Percentiles rank a stretch among this genome's conserved stretches.
Evolutionary conservation across 2,113 vertebrate species (phyloP).

Genomic region (Alosa alosa): DNA sequence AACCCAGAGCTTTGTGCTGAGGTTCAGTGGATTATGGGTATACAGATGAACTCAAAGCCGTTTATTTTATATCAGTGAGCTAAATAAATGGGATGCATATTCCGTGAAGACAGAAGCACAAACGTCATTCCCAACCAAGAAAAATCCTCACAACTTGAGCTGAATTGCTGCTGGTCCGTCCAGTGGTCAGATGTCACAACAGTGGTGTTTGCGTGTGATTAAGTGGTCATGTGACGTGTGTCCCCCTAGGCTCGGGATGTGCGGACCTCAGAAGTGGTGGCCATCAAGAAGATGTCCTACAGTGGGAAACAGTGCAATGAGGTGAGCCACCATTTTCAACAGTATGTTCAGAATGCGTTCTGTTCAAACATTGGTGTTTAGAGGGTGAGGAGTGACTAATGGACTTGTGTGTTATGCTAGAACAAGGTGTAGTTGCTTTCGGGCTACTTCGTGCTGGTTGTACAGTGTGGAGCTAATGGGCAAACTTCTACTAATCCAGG

Average conservation of each 20-base stretch:
- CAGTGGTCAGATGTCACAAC: too few species aligned
- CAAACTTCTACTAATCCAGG: background rate
- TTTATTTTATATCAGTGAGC: background rate
- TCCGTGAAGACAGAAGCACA: too few species aligned
- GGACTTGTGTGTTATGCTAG: background rate
- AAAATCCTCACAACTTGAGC: too few species aligned
- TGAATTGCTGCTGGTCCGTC: too few species aligned
- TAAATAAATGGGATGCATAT: background rate
- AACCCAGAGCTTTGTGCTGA: background rate
- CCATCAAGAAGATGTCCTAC: conserved; percentile 99
- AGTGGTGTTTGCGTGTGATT: background rate
- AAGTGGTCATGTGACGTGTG: background rate
- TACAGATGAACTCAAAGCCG: background rate
- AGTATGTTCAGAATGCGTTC: conserved; percentile 36
- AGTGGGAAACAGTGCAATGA: conserved; percentile 97
- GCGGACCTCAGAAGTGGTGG: conserved; percentile 97
- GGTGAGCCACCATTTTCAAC: conserved; percentile 62
- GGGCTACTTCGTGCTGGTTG: background rate
- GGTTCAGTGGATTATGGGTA: background rate
- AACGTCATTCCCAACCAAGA: too few species aligned
- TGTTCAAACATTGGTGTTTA: background rate
- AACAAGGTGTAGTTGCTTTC: background rate
- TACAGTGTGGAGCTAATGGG: background rate
- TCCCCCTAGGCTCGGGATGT: conserved; percentile 86
- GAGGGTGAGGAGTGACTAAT: background rate